A percentile compares a stretch with the other conserved stretches of the same genome.
Conservation (phyloP, 1,140 invertebrate species). For the Drosophila arawakana region DNA sequence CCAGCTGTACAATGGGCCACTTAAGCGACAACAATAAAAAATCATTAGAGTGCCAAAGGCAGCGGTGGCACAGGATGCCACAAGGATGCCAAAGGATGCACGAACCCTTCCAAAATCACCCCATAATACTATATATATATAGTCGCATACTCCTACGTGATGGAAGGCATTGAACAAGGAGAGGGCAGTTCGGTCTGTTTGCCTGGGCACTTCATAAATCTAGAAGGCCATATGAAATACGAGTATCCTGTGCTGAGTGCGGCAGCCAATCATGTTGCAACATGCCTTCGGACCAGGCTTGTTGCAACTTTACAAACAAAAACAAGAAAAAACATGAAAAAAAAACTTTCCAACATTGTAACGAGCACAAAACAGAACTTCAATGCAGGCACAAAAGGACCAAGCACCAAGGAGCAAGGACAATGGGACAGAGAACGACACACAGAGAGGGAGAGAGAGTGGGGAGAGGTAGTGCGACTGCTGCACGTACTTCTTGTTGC, state of each 20-base stretch:
- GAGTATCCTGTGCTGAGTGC: constrained; percentile 73
- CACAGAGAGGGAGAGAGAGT: constrained; percentile 29
- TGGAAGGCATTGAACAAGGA: neutral
- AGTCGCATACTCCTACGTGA: constrained; percentile 2
- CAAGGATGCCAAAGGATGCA: constrained; percentile 12
- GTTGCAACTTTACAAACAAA: constrained; percentile 39
- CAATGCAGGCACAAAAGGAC: neutral
- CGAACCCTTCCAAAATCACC: constrained; percentile 18
- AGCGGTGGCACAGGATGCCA: constrained; percentile 29
- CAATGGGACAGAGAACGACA: neutral
- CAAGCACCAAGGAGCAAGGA: neutral
- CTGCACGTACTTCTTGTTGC: constrained; percentile 33
- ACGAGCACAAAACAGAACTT: constrained; percentile 24
- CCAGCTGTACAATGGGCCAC: constrained; percentile 79
- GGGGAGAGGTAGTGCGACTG: neutral
- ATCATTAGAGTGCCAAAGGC: constrained; percentile 78
- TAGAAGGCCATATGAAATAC: constrained; percentile 78
- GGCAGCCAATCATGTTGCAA: constrained; percentile 70
- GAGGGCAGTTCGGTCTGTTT: constrained; percentile 19
- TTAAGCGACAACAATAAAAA: constrained; percentile 80
- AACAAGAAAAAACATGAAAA: constrained; percentile 4
- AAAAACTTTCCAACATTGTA: constrained; percentile 54
- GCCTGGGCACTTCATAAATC: constrained; percentile 73
- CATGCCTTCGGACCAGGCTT: constrained; percentile 36
- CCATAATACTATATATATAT: constrained; percentile 14